phyloP scores from a whole-genome alignment of 2,113 vertebrate genomes.

The Corydoras sp. region DNA sequence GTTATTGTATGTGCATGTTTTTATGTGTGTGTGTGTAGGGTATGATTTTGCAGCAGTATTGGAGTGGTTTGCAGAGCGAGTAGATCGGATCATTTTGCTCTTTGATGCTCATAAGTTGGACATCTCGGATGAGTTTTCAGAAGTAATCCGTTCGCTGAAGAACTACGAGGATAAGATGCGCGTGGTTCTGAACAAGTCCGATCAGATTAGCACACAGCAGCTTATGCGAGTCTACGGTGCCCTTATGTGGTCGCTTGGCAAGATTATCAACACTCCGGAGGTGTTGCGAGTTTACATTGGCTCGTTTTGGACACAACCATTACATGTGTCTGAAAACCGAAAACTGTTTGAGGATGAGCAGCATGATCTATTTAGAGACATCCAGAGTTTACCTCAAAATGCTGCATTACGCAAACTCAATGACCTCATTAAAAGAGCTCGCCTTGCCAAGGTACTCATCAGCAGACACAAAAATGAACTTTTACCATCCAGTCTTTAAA shows the following conservation, averaged over 20 bases:
- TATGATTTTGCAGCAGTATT: conserved; percentile 58
- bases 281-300: conserved; percentile 75
- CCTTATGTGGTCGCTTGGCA: conserved; percentile 78
- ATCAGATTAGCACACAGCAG: conserved; percentile 78
- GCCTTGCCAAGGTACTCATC: conserved; percentile 65
- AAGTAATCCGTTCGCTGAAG: conserved; percentile 74
- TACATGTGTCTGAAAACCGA: conserved; percentile 63
- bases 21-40: conserved; percentile 37
- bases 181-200: conserved; percentile 62
- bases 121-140: conserved; percentile 73
- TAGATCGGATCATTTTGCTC: conserved; percentile 76
- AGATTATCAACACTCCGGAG: conserved; percentile 76
- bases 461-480: not conserved
- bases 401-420: conserved; percentile 74
- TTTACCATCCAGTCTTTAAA: too few species aligned
- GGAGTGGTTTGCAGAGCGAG: conserved; percentile 75
- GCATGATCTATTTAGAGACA: conserved; percentile 74
- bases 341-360: conserved; percentile 75
- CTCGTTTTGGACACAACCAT: conserved; percentile 75
- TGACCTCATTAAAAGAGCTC: conserved; percentile 73
- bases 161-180: conserved; percentile 70
- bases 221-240: conserved; percentile 77
- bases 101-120: conserved; percentile 63
- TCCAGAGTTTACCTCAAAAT: conserved; percentile 72
- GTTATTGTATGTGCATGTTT: conserved; percentile 14